Conservation (phyloP, 1,140 invertebrate species). For the Dreissena rostriformis region DNA sequence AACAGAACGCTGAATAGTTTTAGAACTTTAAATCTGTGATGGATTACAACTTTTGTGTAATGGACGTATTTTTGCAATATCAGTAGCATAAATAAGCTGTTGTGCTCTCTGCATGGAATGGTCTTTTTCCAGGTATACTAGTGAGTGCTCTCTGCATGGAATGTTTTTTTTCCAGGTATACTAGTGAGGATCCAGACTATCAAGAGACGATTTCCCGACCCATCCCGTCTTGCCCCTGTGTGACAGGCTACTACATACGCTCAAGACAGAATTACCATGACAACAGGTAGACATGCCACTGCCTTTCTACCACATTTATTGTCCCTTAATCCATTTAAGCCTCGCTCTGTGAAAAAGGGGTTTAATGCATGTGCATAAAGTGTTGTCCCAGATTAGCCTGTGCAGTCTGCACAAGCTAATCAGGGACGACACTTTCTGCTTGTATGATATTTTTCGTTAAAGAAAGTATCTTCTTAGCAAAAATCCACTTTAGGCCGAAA, state of each 20-base stretch:
- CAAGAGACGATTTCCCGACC: slow-evolving; percentile 14
- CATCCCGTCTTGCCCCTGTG: slow-evolving; percentile 19
- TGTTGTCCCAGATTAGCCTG: too few relatives aligned
- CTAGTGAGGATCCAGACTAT: slow-evolving; percentile 35
- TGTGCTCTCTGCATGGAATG: background rate
- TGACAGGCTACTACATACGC: slow-evolving; percentile 27
- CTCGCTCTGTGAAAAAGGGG: too few relatives aligned
- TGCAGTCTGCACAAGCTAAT: too few relatives aligned
- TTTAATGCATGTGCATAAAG: too few relatives aligned
- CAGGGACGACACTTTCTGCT: too few relatives aligned
- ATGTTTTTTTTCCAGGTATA: slow-evolving; percentile 30
- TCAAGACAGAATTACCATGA: slow-evolving; percentile 11
- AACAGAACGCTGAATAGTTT: too few relatives aligned
- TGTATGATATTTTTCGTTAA: too few relatives aligned
- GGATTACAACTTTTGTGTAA: background rate
- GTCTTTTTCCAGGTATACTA: slow-evolving; percentile 33
- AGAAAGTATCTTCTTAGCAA: too few relatives aligned
- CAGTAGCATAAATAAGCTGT: background rate
- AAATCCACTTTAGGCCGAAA: too few relatives aligned
- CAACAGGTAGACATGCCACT: slow-evolving; percentile 13
- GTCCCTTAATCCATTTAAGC: too few relatives aligned
- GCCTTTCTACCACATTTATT: too few relatives aligned
- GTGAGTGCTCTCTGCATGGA: background rate
- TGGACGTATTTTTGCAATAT: background rate
- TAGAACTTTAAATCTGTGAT: background rate